Base-by-base conservation (phyloP, 2,888 invertebrate genomes). In the Leptogaster cylindrica region DNA sequence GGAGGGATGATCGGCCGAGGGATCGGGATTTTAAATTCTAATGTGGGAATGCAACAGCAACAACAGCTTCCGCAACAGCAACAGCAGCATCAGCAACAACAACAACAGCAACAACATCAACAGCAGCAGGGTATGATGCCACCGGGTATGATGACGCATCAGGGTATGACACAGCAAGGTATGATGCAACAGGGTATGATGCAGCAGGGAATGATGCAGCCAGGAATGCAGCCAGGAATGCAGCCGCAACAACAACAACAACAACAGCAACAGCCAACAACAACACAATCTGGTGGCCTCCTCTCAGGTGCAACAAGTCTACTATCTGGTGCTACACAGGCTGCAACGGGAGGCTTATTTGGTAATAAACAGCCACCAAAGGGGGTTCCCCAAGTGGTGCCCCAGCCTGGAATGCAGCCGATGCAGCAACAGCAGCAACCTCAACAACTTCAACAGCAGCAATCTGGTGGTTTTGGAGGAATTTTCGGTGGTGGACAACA, bases 311-410 rank as follows among this genome's bases (percentile, higher is more conserved):
- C 81, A 66, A 80, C 81, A 72, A 81, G 78, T 75, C 77, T 81
- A 74, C 76, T 81, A 68, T 81, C 81, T 75, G 81, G 81, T 75
- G 81, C 81, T 75, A 80, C 81, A 74, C 79, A 79, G 77, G 80
- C 81, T 76, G 81, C 81, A 74, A 80, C 81, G 71, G 80, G 81
- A 75, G 81, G 81, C 75, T 75, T 81, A 75, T 81, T 81, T 77
- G 79, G 80, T 72, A 77, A 77, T 66, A 80, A 81, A 72, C 79
- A 79, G 75, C 79, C 81, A 73, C 78, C 81, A 71, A 81, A 81
- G 73, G 84, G 84, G 71, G 74, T 78, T 14, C 79, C 80, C n/a
- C 79, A 82, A 75, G 83, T 81, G 79, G 84, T 78, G 81, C 87
- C 81, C 76, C 82, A 75, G 77, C 81, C 75, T 68, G 75, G 76